Conservation (phyloP, 2,113 vertebrate species). For the Cynoglossus semilaevis region DNA sequence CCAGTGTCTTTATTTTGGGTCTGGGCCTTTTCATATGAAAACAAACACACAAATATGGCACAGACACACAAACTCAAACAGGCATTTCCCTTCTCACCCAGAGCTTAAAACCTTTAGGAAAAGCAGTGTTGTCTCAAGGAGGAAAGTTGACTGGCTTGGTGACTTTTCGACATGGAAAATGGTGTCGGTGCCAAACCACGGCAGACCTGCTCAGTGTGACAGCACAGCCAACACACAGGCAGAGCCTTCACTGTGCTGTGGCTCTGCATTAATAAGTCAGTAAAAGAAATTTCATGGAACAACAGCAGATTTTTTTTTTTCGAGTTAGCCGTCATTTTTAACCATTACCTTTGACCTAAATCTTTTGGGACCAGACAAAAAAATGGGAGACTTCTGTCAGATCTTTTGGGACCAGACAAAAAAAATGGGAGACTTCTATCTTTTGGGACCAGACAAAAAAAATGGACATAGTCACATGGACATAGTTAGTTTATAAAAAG, state of each 20-base stretch:
- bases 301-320: constrained; percentile 1
- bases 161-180: constrained; percentile 62
- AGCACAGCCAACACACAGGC: neutral
- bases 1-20: constrained; percentile 60
- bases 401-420: neutral
- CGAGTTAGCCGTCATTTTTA: too few species aligned
- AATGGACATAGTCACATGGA: neutral
- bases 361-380: neutral
- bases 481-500: neutral
- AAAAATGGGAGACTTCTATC: neutral
- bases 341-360: neutral
- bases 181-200: constrained; percentile 44
- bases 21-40: constrained; percentile 57
- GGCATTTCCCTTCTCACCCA: constrained; percentile 58
- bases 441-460: neutral
- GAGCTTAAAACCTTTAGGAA: constrained; percentile 54
- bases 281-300: constrained; percentile 13
- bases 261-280: constrained; percentile 12
- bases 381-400: neutral
- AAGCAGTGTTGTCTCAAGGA: constrained; percentile 55
- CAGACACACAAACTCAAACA: constrained; percentile 14
- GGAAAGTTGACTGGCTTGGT: constrained; percentile 46
- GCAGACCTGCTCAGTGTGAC: constrained; percentile 27
- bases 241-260: constrained; percentile 7
- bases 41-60: constrained; percentile 39